Conservation (phyloP, 2,797 vertebrate genomes). For the Oreochromis mossambicus region DNA sequence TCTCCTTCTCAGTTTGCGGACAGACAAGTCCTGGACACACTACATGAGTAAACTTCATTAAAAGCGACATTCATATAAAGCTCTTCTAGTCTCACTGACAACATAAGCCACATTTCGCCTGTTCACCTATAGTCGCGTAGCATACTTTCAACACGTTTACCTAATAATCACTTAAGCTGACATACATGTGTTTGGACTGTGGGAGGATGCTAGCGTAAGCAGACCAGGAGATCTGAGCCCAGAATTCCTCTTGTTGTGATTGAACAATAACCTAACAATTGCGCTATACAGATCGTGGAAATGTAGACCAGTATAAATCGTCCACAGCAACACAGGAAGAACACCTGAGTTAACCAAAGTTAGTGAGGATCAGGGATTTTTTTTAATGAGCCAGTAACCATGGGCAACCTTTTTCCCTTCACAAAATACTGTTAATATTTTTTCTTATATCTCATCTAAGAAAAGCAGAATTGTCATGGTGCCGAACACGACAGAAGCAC, state of each 20-base stretch:
- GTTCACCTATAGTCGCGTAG: not conserved
- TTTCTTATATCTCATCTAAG: not conserved
- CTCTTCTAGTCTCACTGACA: not conserved
- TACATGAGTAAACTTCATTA: not conserved
- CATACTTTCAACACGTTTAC: not conserved
- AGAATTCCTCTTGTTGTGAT: not conserved
- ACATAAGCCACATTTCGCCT: not conserved
- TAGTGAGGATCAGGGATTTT: not conserved
- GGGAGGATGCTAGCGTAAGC: not conserved
- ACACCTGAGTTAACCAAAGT: not conserved
- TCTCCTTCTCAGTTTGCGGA: accelerated
- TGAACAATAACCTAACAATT: not conserved
- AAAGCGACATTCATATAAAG: not conserved
- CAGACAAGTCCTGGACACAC: not conserved
- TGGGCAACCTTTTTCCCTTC: not conserved
- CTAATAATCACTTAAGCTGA: not conserved
- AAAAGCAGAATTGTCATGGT: accelerated
- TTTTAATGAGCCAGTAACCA: not conserved
- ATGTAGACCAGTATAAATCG: not conserved
- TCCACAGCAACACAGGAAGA: not conserved
- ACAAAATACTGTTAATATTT: not conserved
- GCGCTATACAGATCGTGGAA: not conserved
- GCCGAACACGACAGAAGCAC: not conserved
- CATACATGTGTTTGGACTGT: not conserved
- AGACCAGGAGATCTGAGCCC: not conserved